Percentiles rank a stretch among this genome's conserved stretches.
Conservation (phyloP, 2,888 invertebrate genomes). For the Crematogaster levior region DNA sequence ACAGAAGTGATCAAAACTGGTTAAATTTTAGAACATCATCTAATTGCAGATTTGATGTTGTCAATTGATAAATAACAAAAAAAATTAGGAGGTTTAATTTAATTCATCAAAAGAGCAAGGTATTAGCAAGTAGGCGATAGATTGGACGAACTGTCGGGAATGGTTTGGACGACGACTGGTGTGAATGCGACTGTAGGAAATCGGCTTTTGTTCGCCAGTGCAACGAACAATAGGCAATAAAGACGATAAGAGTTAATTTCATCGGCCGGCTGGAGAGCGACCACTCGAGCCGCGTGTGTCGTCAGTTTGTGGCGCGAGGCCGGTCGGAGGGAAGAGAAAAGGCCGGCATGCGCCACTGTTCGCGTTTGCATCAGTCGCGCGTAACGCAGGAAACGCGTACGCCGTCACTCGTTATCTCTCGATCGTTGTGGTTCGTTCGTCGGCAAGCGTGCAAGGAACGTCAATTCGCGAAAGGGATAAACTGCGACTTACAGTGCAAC, state of each 20-base stretch:
- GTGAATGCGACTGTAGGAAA: constrained; percentile 26
- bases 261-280: constrained; percentile 23
- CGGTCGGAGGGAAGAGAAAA: constrained; percentile 26
- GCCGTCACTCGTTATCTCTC: background rate
- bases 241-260: constrained; percentile 65
- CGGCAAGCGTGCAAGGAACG: background rate
- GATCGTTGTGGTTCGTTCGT: no score
- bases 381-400: constrained; percentile 2
- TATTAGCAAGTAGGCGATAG: background rate
- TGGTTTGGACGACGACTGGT: background rate
- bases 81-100: background rate
- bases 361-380: constrained; percentile 13
- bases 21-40: background rate
- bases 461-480: background rate
- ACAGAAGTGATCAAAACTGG: background rate
- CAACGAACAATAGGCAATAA: constrained; percentile 60
- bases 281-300: constrained; percentile 15
- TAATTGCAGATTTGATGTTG: background rate
- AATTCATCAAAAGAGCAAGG: background rate
- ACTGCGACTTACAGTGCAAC: background rate
- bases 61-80: background rate
- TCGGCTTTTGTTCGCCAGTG: constrained; percentile 17
- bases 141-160: background rate
- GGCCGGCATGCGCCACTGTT: constrained; percentile 3
- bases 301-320: constrained; percentile 27